Evolutionary conservation across 2,888 invertebrate genomes (phyloP).

Genomic region (Eledone cirrhosa): DNA sequence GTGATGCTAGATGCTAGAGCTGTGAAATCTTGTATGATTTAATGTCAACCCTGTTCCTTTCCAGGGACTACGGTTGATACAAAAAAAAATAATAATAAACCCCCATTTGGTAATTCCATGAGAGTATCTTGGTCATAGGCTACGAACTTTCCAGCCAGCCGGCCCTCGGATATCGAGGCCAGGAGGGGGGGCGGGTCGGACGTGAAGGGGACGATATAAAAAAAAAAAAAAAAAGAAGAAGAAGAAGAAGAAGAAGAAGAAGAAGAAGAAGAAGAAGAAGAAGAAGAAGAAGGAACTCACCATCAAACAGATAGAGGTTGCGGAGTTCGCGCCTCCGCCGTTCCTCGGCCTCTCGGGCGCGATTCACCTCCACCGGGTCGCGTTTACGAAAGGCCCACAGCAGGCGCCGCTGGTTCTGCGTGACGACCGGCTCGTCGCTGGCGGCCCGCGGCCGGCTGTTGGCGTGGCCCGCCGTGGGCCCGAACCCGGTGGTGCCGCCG

Average conservation of each 20-base stretch:
- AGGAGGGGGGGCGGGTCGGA: too few species aligned
- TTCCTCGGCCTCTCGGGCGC: slow-evolving; percentile 3
- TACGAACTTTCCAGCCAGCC: too few species aligned
- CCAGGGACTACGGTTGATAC: too few species aligned
- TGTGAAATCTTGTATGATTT: too few species aligned
- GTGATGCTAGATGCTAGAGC: too few species aligned
- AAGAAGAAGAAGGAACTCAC: not conserved
- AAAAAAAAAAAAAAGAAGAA: not conserved
- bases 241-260: not conserved
- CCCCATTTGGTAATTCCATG: too few species aligned
- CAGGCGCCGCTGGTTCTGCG: not conserved
- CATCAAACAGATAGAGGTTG: slow-evolving; percentile 18
- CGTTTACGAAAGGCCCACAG: slow-evolving; percentile 17
- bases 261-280: not conserved
- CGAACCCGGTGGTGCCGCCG: too few species aligned
- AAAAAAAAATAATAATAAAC: too few species aligned
- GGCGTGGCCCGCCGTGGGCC: too few species aligned
- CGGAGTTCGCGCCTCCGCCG: slow-evolving; percentile 1
- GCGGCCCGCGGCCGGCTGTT: slow-evolving; percentile 12
- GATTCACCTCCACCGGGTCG: slow-evolving; percentile 4
- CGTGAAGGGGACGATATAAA: not conserved
- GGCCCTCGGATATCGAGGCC: too few species aligned
- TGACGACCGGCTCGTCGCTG: slow-evolving; percentile 20
- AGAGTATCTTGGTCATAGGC: too few species aligned
- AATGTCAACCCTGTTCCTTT: too few species aligned